Percentiles rank a stretch among this genome's conserved stretches.
Evolutionary conservation across 2,888 invertebrate genomes (phyloP).

Genomic region (Drosophila rubida): DNA sequence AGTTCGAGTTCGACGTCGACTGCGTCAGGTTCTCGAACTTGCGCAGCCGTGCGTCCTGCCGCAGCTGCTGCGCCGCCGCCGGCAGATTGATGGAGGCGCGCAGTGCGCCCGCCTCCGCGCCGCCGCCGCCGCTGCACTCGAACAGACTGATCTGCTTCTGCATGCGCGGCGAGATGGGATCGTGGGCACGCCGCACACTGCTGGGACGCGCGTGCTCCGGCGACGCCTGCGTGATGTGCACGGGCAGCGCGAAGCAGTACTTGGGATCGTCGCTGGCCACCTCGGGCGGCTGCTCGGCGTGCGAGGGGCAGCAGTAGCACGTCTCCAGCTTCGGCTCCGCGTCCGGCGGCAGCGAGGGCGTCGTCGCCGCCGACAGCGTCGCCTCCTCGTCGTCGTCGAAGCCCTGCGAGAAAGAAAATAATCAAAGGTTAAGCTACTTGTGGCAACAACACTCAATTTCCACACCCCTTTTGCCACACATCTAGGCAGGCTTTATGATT

Average conservation of each 20-base stretch:
- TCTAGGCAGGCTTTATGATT: no score
- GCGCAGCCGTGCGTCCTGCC: slow-evolving; percentile 79
- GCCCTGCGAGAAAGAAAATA: no score
- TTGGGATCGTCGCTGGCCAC: slow-evolving; percentile 62
- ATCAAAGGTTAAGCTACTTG: no score
- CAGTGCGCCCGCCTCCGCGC: slow-evolving; percentile 40
- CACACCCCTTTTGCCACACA: no score
- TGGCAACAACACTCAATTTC: no score
- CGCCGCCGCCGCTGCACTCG: slow-evolving; percentile 60
- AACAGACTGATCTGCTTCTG: slow-evolving; percentile 84
- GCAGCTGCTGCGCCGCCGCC: slow-evolving; percentile 70
- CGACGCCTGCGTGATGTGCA: slow-evolving; percentile 65
- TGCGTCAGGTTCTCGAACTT: slow-evolving; percentile 82
- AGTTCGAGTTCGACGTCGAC: slow-evolving; percentile 83
- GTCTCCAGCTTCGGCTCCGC: slow-evolving; percentile 66
- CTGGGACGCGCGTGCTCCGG: slow-evolving; percentile 65
- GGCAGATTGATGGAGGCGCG: slow-evolving; percentile 82
- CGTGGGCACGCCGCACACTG: slow-evolving; percentile 74
- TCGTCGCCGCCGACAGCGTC: slow-evolving; percentile 86
- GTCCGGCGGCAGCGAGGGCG: slow-evolving; percentile 77
- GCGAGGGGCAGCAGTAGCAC: slow-evolving; percentile 78
- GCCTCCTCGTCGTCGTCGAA: slow-evolving; percentile 87
- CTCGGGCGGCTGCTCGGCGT: slow-evolving; percentile 74
- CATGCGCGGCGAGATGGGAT: slow-evolving; percentile 81
- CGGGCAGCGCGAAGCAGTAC: slow-evolving; percentile 57